Evolutionary conservation across 2,797 vertebrate genomes (phyloP).

Genomic region (Holocentrus rufus): DNA sequence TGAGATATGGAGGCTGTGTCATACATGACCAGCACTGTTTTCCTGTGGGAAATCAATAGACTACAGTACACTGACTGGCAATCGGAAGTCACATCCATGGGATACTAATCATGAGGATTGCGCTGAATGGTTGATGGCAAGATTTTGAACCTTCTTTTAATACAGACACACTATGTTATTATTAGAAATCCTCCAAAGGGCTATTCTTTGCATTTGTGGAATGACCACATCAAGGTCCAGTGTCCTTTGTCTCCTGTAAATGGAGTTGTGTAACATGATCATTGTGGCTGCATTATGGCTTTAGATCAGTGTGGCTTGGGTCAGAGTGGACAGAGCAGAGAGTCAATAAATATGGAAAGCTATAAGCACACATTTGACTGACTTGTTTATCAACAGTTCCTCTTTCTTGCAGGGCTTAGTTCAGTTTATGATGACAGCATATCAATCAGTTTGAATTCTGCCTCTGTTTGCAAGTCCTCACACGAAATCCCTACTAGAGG

Average conservation of each 20-base stretch:
- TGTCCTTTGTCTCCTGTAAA: slow-evolving; percentile 65
- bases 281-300: slow-evolving; percentile 60
- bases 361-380: slow-evolving; percentile 13
- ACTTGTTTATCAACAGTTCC: slow-evolving; percentile 30
- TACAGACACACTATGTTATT: background rate
- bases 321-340: slow-evolving; percentile 11
- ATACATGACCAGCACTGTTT: slow-evolving; percentile 34
- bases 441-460: slow-evolving; percentile 36
- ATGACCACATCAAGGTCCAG: slow-evolving; percentile 33
- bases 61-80: slow-evolving; percentile 16
- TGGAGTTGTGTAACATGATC: slow-evolving; percentile 74
- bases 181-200: background rate
- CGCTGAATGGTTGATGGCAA: background rate
- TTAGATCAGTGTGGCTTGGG: slow-evolving; percentile 22
- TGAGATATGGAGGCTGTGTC: slow-evolving; percentile 50
- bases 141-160: slow-evolving; percentile 5
- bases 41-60: slow-evolving; percentile 58
- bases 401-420: slow-evolving; percentile 17
- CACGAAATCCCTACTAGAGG: slow-evolving; percentile 48
- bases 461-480: slow-evolving; percentile 61
- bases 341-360: background rate
- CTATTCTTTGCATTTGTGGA: slow-evolving; percentile 39
- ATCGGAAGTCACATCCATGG: slow-evolving; percentile 13
- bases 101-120: slow-evolving; percentile 31
- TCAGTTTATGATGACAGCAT: slow-evolving; percentile 19